Conservation (phyloP, 1,140 invertebrate species). For the Atta cephalotes region DNA sequence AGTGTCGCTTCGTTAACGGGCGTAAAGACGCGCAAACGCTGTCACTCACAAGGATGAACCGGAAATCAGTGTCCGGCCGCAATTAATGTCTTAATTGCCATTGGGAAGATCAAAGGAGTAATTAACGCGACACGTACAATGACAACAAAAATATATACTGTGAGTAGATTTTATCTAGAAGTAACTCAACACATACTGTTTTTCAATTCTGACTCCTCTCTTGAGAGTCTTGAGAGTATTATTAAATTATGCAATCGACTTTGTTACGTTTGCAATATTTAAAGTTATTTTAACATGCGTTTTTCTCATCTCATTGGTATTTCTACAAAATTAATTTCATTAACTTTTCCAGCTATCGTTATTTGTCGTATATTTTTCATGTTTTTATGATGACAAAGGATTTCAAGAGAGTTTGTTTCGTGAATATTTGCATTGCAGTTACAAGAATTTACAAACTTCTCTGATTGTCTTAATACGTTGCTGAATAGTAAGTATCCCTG, state of each 20-base stretch:
- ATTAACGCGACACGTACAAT: conserved; percentile 36
- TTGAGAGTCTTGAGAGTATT: not conserved
- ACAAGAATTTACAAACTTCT: not conserved
- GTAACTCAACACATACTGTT: not conserved
- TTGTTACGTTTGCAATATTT: conserved; percentile 1
- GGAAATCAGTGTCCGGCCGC: conserved; percentile 17
- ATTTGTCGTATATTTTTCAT: not conserved
- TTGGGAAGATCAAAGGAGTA: conserved; percentile 50
- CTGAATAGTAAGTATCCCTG: not conserved
- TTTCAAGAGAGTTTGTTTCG: not conserved
- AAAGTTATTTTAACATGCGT: conserved; percentile 19
- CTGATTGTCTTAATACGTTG: not conserved
- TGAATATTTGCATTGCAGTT: not conserved
- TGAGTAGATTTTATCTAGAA: not conserved
- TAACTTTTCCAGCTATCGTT: not conserved
- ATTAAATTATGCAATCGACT: conserved; percentile 13
- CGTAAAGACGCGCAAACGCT: not conserved
- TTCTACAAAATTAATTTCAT: conserved; percentile 9
- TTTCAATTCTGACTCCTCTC: not conserved
- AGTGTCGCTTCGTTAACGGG: conserved; percentile 36
- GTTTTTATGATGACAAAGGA: not conserved
- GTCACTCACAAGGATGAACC: not conserved
- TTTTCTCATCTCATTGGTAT: not conserved
- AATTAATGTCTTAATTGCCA: conserved; percentile 63
- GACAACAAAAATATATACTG: conserved; percentile 14